Base-by-base conservation (phyloP, 1,140 invertebrate species). In the Scaptomyza graminum region DNA sequence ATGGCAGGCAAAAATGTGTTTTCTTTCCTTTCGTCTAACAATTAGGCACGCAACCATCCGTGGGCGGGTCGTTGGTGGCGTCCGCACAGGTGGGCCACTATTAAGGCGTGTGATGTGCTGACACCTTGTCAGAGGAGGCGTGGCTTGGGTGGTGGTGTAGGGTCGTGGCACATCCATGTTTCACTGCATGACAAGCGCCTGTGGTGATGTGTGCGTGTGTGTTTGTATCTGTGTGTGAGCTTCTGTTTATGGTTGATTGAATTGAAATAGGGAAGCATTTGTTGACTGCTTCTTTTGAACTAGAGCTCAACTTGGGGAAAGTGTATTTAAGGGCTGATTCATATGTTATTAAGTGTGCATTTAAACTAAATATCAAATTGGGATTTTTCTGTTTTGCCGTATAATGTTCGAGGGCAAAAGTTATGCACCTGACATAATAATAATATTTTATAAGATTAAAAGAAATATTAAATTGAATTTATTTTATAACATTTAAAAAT, bases 161-260 rank as follows among this genome's bases (percentile, higher is more conserved):
- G 31, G 31, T 34, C 31, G 31, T 34, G 31, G 61, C 65, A 74
- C 63, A 67, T 71, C 55, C 76, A 74, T 56, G 60, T 16, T 16
- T 73, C 52, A 74, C 61, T 49, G 54, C 65, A 56, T 77, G 77
- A 70, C 75, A 74, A 50, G 77, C 52, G 56, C 67, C 60, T 41
- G 41, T 46, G 51, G 69, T 44, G 60, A 31, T 50, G 34, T 34
- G 7, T 34, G 31, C n/a, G n/a, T 34, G 8, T 34, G 31, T 34
- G 31, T 34, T 6, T 1, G 31, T 34, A n/a, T n/a, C n/a, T n/a
- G 31, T 34, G 8, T 34, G 31, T 34, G 31, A 8, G 70, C 70
- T 78, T 60, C 76, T 79, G 75, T 52, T 83, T 75, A 67, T 74
- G 79, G 70, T 79, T 82, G 79, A 82, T 82, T 83, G 79, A 82